Conservation (phyloP, 2,888 invertebrate species). For the Ligdia adustata region DNA sequence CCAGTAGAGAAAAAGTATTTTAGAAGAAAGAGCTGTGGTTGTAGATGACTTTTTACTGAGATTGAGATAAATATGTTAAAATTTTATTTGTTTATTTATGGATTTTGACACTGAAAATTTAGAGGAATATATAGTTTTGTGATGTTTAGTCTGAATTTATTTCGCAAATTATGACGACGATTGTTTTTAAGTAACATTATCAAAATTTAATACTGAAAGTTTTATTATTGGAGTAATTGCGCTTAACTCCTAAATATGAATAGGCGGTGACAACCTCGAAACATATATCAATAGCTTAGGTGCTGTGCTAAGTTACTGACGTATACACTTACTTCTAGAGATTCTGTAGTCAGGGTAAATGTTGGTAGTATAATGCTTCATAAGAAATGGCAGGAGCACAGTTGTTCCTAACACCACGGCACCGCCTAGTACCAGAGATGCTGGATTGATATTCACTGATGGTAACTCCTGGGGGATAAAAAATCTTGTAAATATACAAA, state of each 20-base stretch:
- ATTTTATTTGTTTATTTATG: background rate
- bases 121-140: slow-evolving; percentile 5
- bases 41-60: slow-evolving; percentile 36
- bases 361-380: slow-evolving; percentile 48
- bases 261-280: too few relatives aligned
- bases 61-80: slow-evolving; percentile 4
- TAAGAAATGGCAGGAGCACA: slow-evolving; percentile 80
- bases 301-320: too few relatives aligned
- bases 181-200: too few relatives aligned
- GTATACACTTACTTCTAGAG: slow-evolving; percentile 63
- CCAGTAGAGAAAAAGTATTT: background rate
- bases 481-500: too few relatives aligned
- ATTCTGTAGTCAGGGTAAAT: slow-evolving; percentile 45
- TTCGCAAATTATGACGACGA: too few relatives aligned
- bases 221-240: too few relatives aligned
- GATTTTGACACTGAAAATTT: background rate
- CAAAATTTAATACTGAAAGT: too few relatives aligned
- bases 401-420: slow-evolving; percentile 81
- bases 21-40: slow-evolving; percentile 42
- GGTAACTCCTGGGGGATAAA: slow-evolving; percentile 64
- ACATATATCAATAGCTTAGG: too few relatives aligned
- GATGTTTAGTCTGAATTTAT: too few relatives aligned
- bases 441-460: slow-evolving; percentile 85
- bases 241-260: too few relatives aligned
- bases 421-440: slow-evolving; percentile 84